Evolutionary conservation across 2,113 vertebrate species (phyloP).

Genomic region (Myrmecobius fasciatus): DNA sequence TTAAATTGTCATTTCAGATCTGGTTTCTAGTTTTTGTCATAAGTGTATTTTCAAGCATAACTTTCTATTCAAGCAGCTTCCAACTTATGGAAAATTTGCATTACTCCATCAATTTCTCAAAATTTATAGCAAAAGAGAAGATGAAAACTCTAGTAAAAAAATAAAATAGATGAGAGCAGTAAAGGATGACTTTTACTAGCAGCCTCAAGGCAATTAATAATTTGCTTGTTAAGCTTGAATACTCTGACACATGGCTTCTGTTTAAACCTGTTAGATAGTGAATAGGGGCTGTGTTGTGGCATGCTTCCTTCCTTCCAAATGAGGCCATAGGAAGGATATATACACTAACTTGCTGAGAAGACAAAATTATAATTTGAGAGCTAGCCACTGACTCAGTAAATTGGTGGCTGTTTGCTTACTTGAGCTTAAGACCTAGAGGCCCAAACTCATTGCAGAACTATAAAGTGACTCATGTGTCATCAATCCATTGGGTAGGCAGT

Average conservation of each 20-base stretch:
- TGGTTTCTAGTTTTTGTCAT: conserved; percentile 20
- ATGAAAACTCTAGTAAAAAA: conserved; percentile 11
- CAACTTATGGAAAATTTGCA: conserved; percentile 20
- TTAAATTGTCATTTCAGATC: conserved; percentile 19
- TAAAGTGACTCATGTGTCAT: conserved; percentile 56
- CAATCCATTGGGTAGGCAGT: conserved; percentile 3
- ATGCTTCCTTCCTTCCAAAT: conserved; percentile 45
- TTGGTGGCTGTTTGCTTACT: conserved; percentile 59
- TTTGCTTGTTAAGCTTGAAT: conserved; percentile 30
- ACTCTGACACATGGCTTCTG: conserved; percentile 34
- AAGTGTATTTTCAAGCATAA: conserved; percentile 46
- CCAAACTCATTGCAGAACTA: conserved; percentile 51
- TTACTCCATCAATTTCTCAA: conserved; percentile 60
- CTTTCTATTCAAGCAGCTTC: conserved; percentile 34
- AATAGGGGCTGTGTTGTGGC: conserved; percentile 54
- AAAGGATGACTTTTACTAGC: conserved; percentile 6
- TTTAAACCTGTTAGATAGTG: conserved; percentile 61
- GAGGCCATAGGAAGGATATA: conserved; percentile 49
- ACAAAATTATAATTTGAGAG: conserved; percentile 54
- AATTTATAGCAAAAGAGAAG: conserved; percentile 56
- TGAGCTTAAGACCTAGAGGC: conserved; percentile 31
- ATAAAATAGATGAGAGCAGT: not conserved
- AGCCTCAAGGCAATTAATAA: conserved; percentile 15
- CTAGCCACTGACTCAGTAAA: conserved; percentile 68
- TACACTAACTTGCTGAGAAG: conserved; percentile 65